A percentile compares a stretch with the other conserved stretches of the same genome.
phyloP scores from a whole-genome alignment of 2,113 vertebrate species.

The Mola mola region DNA sequence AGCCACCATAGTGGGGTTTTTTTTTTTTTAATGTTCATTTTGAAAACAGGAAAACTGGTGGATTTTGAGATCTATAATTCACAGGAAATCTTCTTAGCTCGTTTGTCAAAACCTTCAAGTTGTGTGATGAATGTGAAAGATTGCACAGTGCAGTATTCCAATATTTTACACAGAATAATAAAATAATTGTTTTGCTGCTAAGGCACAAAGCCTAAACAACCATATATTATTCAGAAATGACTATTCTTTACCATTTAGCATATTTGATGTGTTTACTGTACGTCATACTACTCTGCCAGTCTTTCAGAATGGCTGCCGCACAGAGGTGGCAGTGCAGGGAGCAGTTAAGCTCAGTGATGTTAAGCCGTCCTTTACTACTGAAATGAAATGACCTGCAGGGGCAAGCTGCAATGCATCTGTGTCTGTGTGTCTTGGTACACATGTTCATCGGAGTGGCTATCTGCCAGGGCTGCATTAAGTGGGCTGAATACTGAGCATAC shows the following conservation, averaged over 20 bases:
- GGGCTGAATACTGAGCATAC: constrained; percentile 16
- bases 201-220: not conserved
- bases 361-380: constrained; percentile 38
- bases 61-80: constrained; percentile 54
- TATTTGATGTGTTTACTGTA: constrained; percentile 13
- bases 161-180: constrained; percentile 56
- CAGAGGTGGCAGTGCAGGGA: constrained; percentile 22
- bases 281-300: not conserved
- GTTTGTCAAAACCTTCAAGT: constrained; percentile 50
- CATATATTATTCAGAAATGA: not conserved
- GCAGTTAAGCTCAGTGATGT: constrained; percentile 47
- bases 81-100: constrained; percentile 63
- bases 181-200: constrained; percentile 27
- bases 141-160: constrained; percentile 37
- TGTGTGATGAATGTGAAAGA: constrained; percentile 47
- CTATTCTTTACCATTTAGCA: not conserved
- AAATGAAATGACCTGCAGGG: constrained; percentile 49
- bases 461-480: constrained; percentile 1
- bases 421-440: constrained; percentile 7
- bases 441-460: constrained; percentile 1
- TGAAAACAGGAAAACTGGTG: constrained; percentile 42
- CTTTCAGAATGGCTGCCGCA: not conserved
- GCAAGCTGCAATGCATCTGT: constrained; percentile 17
- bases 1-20: not conserved
- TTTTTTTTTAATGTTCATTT: constrained; percentile 8